Evolutionary conservation across 1,140 invertebrate genomes (phyloP), one percentile per base, ranked within the genome.

Genomic region (Papilio helenus): DNA sequence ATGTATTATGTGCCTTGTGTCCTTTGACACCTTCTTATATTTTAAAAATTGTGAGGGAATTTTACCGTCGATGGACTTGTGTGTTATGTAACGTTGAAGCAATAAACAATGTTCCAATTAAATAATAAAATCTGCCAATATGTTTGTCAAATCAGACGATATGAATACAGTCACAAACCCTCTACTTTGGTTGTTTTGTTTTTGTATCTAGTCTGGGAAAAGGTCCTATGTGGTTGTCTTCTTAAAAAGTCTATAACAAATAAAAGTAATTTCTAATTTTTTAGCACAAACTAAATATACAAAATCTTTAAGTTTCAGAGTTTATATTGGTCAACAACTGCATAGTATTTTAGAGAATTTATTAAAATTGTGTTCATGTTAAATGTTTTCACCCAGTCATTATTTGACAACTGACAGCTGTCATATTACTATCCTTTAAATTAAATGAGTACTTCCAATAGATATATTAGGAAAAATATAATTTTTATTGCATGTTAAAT

Each of bases 231-330:
- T 65, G 26, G 61, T 65, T 29, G 61, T 61, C 58, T 61, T 1
- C 12, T 23, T 23, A 23, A 65, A n/a, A 16, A 26, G 2, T 65
- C 14, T 65, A 26, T 65, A 26, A 26, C 0, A 29, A 65, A 65
- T 65, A 65, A 29, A 34, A 72, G 77, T 79, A 83, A 81, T 79
- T 61, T 74, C 34, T 74, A 51, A 71, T 73, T 73, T 61, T 29
- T 12, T 65, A 65, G 61, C 61, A 65, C 61, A 65, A 65, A 65
- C 12, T 65, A 65, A 29, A 65, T 65, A 14, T 29, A 16, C 12
- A 16, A 26, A 61, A 7, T 65, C 20, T 65, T 65, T 26, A 29
- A 16, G 20, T 10, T 23, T 26, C 3, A 12, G 23, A 61, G 20
- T 61, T 12, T 61, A 26, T 55, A 44, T 49, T 76, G 71, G 18